A percentile compares a stretch with the other conserved stretches of the same genome.
phyloP scores from a whole-genome alignment of 1,140 invertebrate genomes.

The Microplitis mediator region DNA sequence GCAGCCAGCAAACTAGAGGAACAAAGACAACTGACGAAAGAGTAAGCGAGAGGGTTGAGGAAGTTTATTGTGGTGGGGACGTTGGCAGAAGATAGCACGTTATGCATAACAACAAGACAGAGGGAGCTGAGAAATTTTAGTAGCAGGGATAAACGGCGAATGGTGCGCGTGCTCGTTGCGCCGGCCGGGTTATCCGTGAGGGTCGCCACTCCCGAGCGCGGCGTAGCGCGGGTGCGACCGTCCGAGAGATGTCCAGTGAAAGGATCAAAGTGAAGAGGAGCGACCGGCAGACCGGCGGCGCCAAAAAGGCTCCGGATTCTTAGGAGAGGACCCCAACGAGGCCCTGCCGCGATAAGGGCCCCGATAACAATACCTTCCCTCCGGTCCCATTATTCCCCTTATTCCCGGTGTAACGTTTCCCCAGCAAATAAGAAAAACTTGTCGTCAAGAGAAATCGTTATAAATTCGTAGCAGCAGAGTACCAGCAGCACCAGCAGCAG shows the following conservation, averaged over 20 bases:
- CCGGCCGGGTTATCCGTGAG: constrained; percentile 56
- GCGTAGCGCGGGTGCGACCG: constrained; percentile 61
- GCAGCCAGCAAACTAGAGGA: background rate
- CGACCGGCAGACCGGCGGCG: constrained; percentile 45
- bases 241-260: constrained; percentile 55
- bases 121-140: too few species aligned
- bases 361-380: constrained; percentile 12
- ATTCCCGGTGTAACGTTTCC: constrained; percentile 5
- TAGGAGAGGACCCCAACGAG: constrained; percentile 40
- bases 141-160: constrained; percentile 23
- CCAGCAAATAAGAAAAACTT: background rate
- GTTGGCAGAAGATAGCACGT: background rate
- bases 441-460: too few species aligned
- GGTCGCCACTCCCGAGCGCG: constrained; percentile 62
- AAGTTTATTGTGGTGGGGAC: constrained; percentile 19
- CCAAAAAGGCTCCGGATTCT: constrained; percentile 41
- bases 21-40: constrained; percentile 1
- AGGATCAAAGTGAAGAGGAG: constrained; percentile 48
- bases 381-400: constrained; percentile 23
- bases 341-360: constrained; percentile 30
- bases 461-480: background rate
- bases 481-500: constrained; percentile 30
- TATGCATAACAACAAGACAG: too few species aligned
- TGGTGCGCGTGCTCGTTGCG: constrained; percentile 51
- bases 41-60: background rate